Conservation (phyloP, 2,797 vertebrate genomes). For the Molossus alvarezi region DNA sequence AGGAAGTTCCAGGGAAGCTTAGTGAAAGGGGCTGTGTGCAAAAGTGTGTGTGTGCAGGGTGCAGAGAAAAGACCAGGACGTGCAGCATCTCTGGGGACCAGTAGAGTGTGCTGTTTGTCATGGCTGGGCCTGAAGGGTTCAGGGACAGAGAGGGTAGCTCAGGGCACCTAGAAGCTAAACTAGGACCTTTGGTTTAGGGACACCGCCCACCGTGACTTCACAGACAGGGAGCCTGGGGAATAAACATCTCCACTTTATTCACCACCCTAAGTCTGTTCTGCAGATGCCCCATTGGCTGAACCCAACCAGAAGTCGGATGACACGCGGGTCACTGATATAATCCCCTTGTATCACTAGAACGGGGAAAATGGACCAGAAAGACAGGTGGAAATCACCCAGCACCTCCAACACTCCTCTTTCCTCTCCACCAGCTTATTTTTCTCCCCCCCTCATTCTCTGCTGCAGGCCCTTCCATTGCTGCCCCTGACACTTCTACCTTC, state of each 20-base stretch:
- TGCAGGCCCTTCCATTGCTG: not conserved
- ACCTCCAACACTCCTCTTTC: not conserved
- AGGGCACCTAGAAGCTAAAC: not conserved
- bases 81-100: not conserved
- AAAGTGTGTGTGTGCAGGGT: not conserved
- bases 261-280: not conserved
- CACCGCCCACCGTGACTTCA: not conserved
- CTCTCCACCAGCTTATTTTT: not conserved
- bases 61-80: not conserved
- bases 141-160: not conserved
- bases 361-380: not conserved
- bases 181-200: not conserved
- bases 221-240: not conserved
- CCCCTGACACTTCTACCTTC: not conserved
- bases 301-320: not conserved
- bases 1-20: conserved; percentile 43
- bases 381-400: not conserved
- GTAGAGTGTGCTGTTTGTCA: not conserved
- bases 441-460: not conserved
- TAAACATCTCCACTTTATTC: not conserved
- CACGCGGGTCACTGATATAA: not conserved
- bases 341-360: not conserved
- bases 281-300: not conserved
- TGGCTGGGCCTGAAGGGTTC: not conserved
- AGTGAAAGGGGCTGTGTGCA: not conserved